Evolutionary conservation across 1,140 invertebrate genomes (phyloP).

Genomic region (Hypothenemus hampei): DNA sequence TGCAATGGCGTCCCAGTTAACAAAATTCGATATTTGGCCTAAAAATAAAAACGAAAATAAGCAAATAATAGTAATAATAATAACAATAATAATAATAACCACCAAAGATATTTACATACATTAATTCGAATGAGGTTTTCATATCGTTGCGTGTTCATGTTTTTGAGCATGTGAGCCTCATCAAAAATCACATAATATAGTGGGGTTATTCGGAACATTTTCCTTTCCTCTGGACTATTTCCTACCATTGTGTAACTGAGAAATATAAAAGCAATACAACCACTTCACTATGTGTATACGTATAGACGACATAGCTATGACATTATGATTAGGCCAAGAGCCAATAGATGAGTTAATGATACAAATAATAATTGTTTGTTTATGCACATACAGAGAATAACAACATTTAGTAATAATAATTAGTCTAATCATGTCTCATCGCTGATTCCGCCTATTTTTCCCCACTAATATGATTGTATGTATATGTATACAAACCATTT

Average conservation of each 20-base stretch:
- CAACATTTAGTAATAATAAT: too few relatives aligned
- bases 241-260: slow-evolving; percentile 70
- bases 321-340: too few relatives aligned
- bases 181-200: slow-evolving; percentile 94
- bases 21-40: slow-evolving; percentile 76
- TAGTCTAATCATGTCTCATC: too few relatives aligned
- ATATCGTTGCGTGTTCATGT: slow-evolving; percentile 89
- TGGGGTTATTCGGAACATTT: slow-evolving; percentile 82
- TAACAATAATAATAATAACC: too few relatives aligned
- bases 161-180: slow-evolving; percentile 97
- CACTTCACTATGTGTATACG: background rate
- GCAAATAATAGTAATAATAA: background rate
- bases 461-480: too few relatives aligned
- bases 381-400: too few relatives aligned
- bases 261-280: background rate
- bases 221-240: slow-evolving; percentile 81
- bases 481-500: too few relatives aligned
- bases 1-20: slow-evolving; percentile 92
- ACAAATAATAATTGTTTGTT: too few relatives aligned
- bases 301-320: background rate
- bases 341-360: too few relatives aligned
- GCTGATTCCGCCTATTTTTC: too few relatives aligned
- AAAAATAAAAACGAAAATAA: slow-evolving; percentile 20
- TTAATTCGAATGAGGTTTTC: slow-evolving; percentile 84
- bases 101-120: slow-evolving; percentile 56